Evolutionary conservation across 2,797 vertebrate genomes (phyloP).

Genomic region (Hoplostethus atlanticus): DNA sequence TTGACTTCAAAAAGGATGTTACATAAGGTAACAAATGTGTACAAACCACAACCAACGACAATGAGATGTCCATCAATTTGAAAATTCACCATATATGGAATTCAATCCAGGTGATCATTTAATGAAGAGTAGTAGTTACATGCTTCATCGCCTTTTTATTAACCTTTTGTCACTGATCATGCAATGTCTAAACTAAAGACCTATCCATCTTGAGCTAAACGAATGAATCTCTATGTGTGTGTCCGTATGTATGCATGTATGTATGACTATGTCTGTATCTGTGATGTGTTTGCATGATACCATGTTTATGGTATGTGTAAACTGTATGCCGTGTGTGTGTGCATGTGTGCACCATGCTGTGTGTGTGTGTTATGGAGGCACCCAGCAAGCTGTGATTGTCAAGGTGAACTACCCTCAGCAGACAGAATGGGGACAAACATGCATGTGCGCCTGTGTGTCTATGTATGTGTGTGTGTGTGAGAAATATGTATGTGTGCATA

Average conservation of each 20-base stretch:
- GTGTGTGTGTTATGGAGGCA: slow-evolving; percentile 41
- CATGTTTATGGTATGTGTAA: background rate
- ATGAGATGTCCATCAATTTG: too few relatives aligned
- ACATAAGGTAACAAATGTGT: background rate
- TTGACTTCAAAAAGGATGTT: background rate
- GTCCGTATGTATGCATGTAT: background rate
- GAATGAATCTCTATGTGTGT: too few relatives aligned
- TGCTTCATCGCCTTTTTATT: background rate
- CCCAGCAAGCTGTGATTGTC: slow-evolving; percentile 66
- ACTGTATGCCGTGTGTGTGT: background rate
- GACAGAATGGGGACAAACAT: slow-evolving; percentile 67
- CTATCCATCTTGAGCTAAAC: too few relatives aligned
- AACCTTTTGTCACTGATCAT: background rate
- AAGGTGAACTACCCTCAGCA: slow-evolving; percentile 58
- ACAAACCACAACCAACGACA: too few relatives aligned
- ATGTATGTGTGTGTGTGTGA: slow-evolving; percentile 18
- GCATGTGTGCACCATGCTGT: slow-evolving; percentile 19
- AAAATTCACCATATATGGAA: too few relatives aligned
- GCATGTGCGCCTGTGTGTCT: slow-evolving; percentile 30
- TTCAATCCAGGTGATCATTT: too few relatives aligned
- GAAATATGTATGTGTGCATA: slow-evolving; percentile 17
- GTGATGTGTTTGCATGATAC: background rate
- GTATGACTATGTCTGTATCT: background rate
- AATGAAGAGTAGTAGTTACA: too few relatives aligned
- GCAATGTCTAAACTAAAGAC: too few relatives aligned